Conservation (phyloP, 2,113 vertebrate genomes). For the Gallinago paraguaiae region DNA sequence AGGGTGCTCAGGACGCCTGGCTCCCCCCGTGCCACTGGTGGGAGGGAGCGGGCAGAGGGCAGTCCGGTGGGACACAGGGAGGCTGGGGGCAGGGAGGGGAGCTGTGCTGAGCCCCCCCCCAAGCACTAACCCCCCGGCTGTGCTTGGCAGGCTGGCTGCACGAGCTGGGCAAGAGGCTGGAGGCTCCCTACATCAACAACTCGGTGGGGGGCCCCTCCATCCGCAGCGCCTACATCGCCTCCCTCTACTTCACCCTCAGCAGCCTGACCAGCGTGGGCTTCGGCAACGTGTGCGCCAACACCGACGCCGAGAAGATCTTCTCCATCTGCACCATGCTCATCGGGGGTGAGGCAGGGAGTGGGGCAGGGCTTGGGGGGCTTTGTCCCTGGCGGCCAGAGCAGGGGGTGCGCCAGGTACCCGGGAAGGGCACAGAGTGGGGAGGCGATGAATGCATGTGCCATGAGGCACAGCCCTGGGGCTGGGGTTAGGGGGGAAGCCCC, state of each 20-base stretch:
- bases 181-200: conserved; percentile 89
- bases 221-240: conserved; percentile 92
- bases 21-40: not conserved
- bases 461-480: not conserved
- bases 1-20: rapidly evolving
- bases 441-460: rapidly evolving
- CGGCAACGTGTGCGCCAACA: conserved; percentile 95
- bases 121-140: not conserved
- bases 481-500: not conserved
- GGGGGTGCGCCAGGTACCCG: rapidly evolving
- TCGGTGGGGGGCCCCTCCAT: conserved; percentile 87
- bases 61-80: not conserved
- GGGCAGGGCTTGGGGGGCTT: not conserved
- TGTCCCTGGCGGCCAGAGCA: not conserved
- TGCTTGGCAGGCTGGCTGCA: conserved; percentile 89
- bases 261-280: conserved; percentile 97
- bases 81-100: rapidly evolving
- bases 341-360: conserved; percentile 81
- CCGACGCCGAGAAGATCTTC: conserved; percentile 94
- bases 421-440: not conserved
- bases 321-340: conserved; percentile 98
- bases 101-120: not conserved
- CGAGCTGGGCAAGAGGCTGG: conserved; percentile 92
- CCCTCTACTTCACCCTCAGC: conserved; percentile 97
- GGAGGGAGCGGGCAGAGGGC: not conserved